phyloP scores from a whole-genome alignment of 2,797 vertebrate genomes.

The Sparidentex hasta region DNA sequence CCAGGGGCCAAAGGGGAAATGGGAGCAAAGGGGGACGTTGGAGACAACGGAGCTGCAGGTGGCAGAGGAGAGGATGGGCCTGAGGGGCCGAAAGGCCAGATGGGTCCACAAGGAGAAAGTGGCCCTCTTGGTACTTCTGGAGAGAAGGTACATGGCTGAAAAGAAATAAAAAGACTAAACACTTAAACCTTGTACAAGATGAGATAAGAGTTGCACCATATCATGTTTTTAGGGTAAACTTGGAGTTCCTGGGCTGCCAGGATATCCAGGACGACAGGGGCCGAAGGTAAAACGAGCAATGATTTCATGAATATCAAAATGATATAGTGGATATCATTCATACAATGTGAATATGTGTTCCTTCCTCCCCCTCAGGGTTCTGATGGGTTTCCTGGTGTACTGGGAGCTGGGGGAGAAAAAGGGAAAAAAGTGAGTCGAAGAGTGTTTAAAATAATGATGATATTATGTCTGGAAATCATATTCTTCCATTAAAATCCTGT shows the following conservation, averaged over 20 bases:
- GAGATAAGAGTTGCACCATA: constrained; percentile 2
- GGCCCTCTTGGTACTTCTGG: constrained; percentile 89
- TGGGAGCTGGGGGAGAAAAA: constrained; percentile 91
- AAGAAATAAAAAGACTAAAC: background rate
- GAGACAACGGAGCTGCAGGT: constrained; percentile 90
- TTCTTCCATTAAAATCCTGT: background rate
- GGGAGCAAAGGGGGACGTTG: constrained; percentile 94
- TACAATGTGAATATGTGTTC: background rate
- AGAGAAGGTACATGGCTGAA: constrained; percentile 89
- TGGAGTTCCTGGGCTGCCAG: constrained; percentile 91
- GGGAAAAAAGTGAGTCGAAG: constrained; percentile 89
- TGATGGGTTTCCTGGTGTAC: constrained; percentile 92
- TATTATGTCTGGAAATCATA: background rate
- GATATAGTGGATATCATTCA: background rate
- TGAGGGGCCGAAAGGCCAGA: constrained; percentile 94
- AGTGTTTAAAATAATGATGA: background rate
- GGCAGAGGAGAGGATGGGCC: constrained; percentile 94
- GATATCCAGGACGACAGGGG: constrained; percentile 90
- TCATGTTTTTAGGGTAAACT: constrained; percentile 87
- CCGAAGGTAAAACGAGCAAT: constrained; percentile 83
- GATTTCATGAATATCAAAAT: background rate
- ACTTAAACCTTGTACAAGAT: background rate
- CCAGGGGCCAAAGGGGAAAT: constrained; percentile 96
- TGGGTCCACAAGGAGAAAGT: constrained; percentile 90
- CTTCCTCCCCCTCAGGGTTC: constrained; percentile 85